Evolutionary conservation across 2,113 vertebrate species (phyloP), one percentile per base, ranked within the genome.

Genomic region (Hippolais icterina): DNA sequence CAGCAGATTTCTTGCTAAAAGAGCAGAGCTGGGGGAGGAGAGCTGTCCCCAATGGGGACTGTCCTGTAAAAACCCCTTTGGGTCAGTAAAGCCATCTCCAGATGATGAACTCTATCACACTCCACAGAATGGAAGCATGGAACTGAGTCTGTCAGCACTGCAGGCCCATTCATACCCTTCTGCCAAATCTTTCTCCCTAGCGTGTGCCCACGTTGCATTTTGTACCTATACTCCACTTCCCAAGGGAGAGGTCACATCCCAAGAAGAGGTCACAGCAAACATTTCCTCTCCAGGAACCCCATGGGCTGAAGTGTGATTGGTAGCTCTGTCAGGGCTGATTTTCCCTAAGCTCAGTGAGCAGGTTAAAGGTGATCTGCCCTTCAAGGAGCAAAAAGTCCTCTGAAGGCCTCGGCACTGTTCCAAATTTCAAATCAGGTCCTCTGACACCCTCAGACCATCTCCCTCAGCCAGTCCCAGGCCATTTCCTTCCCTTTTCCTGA

Each of bases 31-130:
- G 12, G 22, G 16, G 28, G 8, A n/a, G n/a, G 53, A 53, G 53
- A 53, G 24, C 20, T 39, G 53, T 7, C 17, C 42, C 16, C 0
- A 0, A 2, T 28, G 24, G 52, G 21, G n/a, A 7, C 16, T 50
- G 46, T 46, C 10, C 29, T 85, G 35, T 53, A 28, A 56, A 64
- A 60, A 5, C 5, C 24, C 33, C 31, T 70, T 56, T 47, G 42
- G 42, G 37, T 47, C 50, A 74, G 23, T 42, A 54, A 28, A 61
- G 11, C 42, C 33, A 41, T 33, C 44, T 83, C 69, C 33, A 15
- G 57, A n/a, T 33, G 75, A 22, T 39, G 24, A 42, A 39, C 44
- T 52, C 29, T 24, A 5, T 89, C 46, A 33, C 5, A 1, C 7
- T 57, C 10, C 47, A 20, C 47, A 23, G 39, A 66, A 44, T 8